Conservation (phyloP, 2,888 invertebrate species). For the Sinelater perroti region DNA sequence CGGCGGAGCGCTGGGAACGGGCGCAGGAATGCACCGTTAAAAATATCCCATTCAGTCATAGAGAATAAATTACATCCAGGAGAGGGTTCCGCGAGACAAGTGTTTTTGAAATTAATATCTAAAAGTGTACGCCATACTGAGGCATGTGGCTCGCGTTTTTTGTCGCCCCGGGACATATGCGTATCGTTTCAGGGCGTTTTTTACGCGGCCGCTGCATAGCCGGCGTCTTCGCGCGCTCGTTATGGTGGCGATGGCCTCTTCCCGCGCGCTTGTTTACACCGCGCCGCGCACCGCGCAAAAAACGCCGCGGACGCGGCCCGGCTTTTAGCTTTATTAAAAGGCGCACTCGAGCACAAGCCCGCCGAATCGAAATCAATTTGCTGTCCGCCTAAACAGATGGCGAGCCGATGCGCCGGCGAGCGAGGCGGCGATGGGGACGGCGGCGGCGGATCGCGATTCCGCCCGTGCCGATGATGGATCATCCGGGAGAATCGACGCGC, state of each 20-base stretch:
- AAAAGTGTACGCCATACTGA: conserved; percentile 30
- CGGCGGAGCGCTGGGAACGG: too few species aligned
- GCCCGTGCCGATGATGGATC: too few species aligned
- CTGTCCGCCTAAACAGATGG: conserved; percentile 20
- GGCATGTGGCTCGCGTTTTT: conserved; percentile 40
- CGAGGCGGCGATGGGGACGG: too few species aligned
- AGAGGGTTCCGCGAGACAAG: conserved; percentile 29
- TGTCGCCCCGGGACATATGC: conserved; percentile 40
- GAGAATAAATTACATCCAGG: conserved; percentile 22
- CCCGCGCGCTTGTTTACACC: conserved; percentile 19
- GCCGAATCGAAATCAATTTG: conserved; percentile 29
- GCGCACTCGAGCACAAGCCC: conserved; percentile 22
- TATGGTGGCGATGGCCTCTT: conserved; percentile 26
- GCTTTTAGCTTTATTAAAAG: conserved; percentile 39
- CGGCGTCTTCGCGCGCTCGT: conserved; percentile 23
- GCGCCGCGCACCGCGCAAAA: conserved; percentile 8
- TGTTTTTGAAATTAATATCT: conserved; percentile 41
- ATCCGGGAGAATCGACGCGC: too few species aligned
- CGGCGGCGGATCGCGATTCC: too few species aligned
- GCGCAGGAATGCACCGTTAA: too few species aligned
- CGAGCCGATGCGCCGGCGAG: conserved; percentile 19
- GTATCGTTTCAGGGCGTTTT: conserved; percentile 38
- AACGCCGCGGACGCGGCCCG: conserved; percentile 7
- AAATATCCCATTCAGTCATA: conserved; percentile 21
- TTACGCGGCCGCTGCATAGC: conserved; percentile 31